These are phyloP conservation scores for Daphoenositta chrysoptera DNA, from an alignment of 2,113 vertebrate species.

Conservation along the genomic window DNA sequence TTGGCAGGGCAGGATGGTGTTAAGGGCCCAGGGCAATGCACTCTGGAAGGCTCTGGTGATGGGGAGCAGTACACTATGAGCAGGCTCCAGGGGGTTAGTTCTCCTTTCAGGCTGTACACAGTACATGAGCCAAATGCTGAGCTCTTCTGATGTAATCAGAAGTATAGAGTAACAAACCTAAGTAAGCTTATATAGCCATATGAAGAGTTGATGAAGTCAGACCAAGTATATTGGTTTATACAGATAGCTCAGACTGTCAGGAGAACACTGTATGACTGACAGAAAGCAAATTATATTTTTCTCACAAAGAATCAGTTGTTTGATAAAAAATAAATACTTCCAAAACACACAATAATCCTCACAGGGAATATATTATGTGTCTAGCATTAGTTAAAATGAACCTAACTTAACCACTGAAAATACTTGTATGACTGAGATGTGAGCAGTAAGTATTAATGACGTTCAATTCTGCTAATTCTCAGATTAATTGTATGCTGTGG, in stretches of 20 bases:
- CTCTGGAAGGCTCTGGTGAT: not conserved
- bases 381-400: not conserved
- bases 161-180: not conserved
- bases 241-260: not conserved
- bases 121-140: not conserved
- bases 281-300: not conserved
- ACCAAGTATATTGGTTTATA: not conserved
- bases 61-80: not conserved
- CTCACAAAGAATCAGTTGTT: not conserved
- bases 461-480: not conserved
- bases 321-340: not conserved
- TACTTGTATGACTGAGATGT: not conserved
- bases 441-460: not conserved
- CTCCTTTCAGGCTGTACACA: not conserved
- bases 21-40: not conserved
- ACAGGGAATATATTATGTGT: not conserved
- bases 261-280: not conserved
- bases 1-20: not conserved
- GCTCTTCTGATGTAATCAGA: not conserved
- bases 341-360: not conserved
- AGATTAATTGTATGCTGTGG: not conserved
- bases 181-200: not conserved
- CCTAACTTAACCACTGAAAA: not conserved
- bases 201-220: not conserved
- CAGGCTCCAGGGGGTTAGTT: not conserved